Conservation (phyloP, 1,140 invertebrate genomes). For the Trinorchestia longiramus region DNA sequence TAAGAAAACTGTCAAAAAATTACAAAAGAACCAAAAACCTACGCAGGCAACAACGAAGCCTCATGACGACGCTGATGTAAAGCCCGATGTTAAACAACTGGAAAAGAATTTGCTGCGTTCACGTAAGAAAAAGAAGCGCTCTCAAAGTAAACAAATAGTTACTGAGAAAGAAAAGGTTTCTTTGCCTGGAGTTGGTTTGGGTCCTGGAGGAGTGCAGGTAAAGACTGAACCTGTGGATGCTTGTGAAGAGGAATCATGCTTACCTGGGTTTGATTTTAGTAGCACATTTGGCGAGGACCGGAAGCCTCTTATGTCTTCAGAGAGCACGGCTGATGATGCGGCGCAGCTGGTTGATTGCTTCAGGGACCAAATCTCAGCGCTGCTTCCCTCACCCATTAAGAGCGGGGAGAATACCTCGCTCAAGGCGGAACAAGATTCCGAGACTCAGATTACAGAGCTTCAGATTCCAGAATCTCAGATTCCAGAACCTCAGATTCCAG, state of each 20-base stretch:
- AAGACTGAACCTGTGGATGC: slow-evolving; percentile 5
- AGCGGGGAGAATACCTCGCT: background rate
- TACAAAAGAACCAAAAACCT: background rate
- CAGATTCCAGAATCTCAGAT: background rate
- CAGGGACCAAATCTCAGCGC: slow-evolving; percentile 3
- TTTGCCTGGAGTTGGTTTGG: background rate
- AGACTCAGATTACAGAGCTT: background rate
- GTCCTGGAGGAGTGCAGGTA: background rate
- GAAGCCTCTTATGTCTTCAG: slow-evolving; percentile 4
- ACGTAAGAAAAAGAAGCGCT: background rate
- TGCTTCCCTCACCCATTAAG: background rate
- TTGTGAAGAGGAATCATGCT: slow-evolving; percentile 33
- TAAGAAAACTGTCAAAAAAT: background rate
- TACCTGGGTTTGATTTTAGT: slow-evolving; percentile 37
- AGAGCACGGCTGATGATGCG: slow-evolving; percentile 5
- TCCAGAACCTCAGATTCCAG: background rate
- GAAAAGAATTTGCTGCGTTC: background rate
- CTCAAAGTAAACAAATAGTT: background rate
- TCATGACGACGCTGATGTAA: background rate
- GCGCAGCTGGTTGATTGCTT: background rate
- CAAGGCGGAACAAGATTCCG: background rate
- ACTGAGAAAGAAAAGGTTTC: background rate
- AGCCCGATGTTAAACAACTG: background rate
- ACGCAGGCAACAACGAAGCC: background rate
- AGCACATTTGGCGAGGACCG: background rate